A percentile compares a stretch with the other conserved stretches of the same genome.
Evolutionary conservation across 1,140 invertebrate species (phyloP).

Genomic region (Halictus rubicundus): DNA sequence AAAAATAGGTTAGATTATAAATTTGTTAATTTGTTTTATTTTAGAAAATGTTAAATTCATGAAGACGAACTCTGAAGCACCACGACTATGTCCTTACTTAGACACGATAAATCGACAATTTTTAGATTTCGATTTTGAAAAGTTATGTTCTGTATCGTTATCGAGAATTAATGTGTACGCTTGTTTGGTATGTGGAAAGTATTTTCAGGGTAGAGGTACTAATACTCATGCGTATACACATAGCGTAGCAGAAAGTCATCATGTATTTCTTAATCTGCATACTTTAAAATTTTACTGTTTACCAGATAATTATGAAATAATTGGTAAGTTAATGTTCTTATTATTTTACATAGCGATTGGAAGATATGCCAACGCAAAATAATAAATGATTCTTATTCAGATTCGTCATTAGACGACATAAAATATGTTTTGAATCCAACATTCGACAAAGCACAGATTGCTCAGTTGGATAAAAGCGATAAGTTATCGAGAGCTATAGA

Average conservation of each 20-base stretch:
- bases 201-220: conserved; percentile 98
- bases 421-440: conserved; percentile 99
- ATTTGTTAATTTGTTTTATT: conserved; percentile 19
- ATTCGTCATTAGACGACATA: conserved; percentile 99
- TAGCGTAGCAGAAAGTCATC: conserved; percentile 97
- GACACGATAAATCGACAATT: conserved; percentile 98
- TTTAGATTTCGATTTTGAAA: conserved; percentile 99
- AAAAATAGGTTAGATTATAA: not conserved
- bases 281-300: conserved; percentile 99
- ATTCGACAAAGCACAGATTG: conserved; percentile 92
- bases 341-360: not conserved
- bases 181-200: conserved; percentile 99
- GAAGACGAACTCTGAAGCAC: conserved; percentile 61
- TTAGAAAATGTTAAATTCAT: conserved; percentile 36
- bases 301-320: conserved; percentile 99
- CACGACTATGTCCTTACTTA: conserved; percentile 92
- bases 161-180: conserved; percentile 99
- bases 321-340: conserved; percentile 84
- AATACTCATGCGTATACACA: conserved; percentile 99
- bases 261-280: conserved; percentile 98
- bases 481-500: conserved; percentile 97
- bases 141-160: conserved; percentile 98
- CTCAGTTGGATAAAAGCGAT: conserved; percentile 88
- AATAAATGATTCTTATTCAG: conserved; percentile 78
- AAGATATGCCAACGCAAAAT: not conserved